These are phyloP conservation scores for Drosophila sproati DNA, from an alignment of 1,140 invertebrate genomes.

Conservation along the genomic window DNA sequence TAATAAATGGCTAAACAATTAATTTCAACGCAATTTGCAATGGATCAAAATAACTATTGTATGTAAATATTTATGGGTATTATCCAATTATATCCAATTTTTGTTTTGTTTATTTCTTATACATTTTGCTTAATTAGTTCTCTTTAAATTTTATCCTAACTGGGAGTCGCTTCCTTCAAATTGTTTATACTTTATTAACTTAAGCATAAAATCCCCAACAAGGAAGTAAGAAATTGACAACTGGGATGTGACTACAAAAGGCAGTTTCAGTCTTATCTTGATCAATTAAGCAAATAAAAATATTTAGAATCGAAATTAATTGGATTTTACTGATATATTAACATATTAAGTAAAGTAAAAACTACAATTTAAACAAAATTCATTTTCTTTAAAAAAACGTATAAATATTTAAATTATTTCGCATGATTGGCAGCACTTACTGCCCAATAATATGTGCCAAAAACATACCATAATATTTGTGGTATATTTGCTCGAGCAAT, in stretches of 20 bases:
- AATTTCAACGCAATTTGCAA: background rate
- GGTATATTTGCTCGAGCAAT: background rate
- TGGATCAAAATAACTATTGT: background rate
- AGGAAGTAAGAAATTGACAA: background rate
- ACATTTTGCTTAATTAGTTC: background rate
- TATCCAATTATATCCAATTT: no score
- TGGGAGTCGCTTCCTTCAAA: background rate
- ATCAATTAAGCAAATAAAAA: conserved; percentile 14
- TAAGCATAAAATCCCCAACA: background rate
- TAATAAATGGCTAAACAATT: conserved; percentile 75
- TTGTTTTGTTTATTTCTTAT: background rate
- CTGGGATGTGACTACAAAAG: conserved; percentile 9
- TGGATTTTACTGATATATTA: background rate
- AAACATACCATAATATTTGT: background rate
- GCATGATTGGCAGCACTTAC: conserved; percentile 19
- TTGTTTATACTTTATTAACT: background rate
- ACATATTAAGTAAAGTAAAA: background rate
- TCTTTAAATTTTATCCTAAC: background rate
- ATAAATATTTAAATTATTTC: background rate
- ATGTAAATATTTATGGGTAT: background rate
- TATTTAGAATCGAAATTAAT: background rate
- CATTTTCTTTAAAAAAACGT: background rate
- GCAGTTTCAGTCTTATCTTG: conserved; percentile 6
- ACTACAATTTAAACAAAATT: background rate
- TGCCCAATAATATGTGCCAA: background rate